These are phyloP conservation scores for Drosophila nigritarsus DNA, from an alignment of 2,888 invertebrate species.

Conservation along the genomic window DNA sequence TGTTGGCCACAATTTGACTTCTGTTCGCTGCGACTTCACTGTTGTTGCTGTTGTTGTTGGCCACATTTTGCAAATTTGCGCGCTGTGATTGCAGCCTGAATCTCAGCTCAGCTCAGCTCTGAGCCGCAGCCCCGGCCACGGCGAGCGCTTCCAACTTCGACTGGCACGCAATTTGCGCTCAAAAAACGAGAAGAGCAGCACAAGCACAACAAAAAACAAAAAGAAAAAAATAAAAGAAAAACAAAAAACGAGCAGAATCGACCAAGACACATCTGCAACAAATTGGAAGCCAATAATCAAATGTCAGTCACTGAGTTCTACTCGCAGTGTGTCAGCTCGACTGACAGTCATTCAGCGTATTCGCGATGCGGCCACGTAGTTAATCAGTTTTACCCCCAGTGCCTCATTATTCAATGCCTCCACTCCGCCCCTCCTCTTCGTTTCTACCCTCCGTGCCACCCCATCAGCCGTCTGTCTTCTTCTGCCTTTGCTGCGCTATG, in stretches of 20 bases:
- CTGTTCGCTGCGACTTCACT: conserved; percentile 56
- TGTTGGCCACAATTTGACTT: conserved; percentile 81
- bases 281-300: conserved; percentile 85
- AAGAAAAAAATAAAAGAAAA: conserved; percentile 2
- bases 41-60: conserved; percentile 26
- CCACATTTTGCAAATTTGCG: conserved; percentile 68
- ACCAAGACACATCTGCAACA: conserved; percentile 72
- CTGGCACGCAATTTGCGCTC: conserved; percentile 72
- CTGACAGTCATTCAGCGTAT: conserved; percentile 44
- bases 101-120: conserved; percentile 7
- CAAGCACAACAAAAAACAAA: neutral
- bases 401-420: conserved; percentile 69
- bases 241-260: conserved; percentile 21
- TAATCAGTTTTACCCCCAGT: conserved; percentile 54
- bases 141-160: conserved; percentile 15
- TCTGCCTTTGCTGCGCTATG: neutral
- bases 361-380: conserved; percentile 60
- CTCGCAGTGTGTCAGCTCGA: conserved; percentile 33
- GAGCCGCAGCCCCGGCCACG: conserved; percentile 3
- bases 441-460: conserved; percentile 4
- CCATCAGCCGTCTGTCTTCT: neutral
- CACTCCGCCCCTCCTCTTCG: conserved; percentile 2
- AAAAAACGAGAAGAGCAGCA: conserved; percentile 7
- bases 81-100: conserved; percentile 69
- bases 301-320: conserved; percentile 81